Base-by-base conservation (phyloP, 92 coral and sea anemone genomes). In the Epizoanthus scotinus region DNA sequence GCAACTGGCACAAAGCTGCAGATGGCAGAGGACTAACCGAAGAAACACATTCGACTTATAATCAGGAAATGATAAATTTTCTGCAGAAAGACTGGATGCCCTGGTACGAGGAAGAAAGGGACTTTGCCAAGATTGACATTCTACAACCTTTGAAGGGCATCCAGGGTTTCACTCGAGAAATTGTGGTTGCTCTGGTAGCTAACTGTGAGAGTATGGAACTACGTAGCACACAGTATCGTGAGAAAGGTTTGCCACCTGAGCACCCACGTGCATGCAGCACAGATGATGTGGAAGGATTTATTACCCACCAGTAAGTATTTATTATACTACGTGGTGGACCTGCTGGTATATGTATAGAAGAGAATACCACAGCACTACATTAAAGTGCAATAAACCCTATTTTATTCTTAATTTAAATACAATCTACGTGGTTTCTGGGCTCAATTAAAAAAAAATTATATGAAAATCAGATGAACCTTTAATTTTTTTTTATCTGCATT, bases 231-330 rank as follows among this genome's bases (percentile, higher is more conserved):
- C 88, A 88, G 47, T 84, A 84, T 62, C 54, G 5, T 7, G 47
- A 31, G 7, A 52, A 89, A 79, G 91, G 78, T 59, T 42, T 87
- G 18, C 82, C 87, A 17, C 91, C 91, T 3, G 91, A 88, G 54
- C 82, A 88, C 66, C 91, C 88, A 29, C 88, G 85, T 60, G 74
- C 86, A 38, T 49, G 86, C 34, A 83, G 72, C 44, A 72, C 82
- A 4, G 86, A 83, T 52, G 82, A 83, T 61, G 86, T 83, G 40
- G 73, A 83, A 73, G 86, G 86, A 4, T 72, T 83, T 47, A 42
- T 83, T 25, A 27, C 82, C 42, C 42, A 36, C 42, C 73, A n/a
- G n/a, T n/a, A n/a, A n/a, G n/a, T n/a, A n/a, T n/a, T n/a, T n/a
- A n/a, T n/a, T n/a, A n/a, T n/a, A n/a, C n/a, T n/a, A n/a, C n/a